phyloP scores from a whole-genome alignment of 2,113 vertebrate species.

The Entomyzon cyanotis region DNA sequence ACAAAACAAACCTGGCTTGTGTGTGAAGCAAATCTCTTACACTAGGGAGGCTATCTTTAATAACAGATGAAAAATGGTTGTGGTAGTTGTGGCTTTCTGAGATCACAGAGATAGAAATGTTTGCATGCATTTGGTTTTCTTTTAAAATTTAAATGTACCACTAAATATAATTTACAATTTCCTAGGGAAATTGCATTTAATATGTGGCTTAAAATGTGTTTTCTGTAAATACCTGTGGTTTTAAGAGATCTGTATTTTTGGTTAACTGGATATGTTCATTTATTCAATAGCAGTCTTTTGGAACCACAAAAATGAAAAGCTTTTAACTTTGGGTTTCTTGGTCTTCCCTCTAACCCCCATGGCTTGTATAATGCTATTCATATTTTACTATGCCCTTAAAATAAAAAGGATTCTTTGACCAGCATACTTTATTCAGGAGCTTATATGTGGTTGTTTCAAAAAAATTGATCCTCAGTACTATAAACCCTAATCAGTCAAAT shows the following conservation, averaged over 20 bases:
- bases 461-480: background rate
- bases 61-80: slow-evolving; percentile 22
- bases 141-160: slow-evolving; percentile 43
- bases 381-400: background rate
- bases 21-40: background rate
- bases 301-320: slow-evolving; percentile 41
- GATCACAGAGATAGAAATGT: slow-evolving; percentile 14
- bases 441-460: background rate
- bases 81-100: slow-evolving; percentile 58
- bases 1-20: slow-evolving; percentile 13
- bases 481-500: background rate
- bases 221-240: slow-evolving; percentile 50
- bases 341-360: background rate
- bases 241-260: slow-evolving; percentile 35
- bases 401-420: background rate
- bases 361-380: background rate
- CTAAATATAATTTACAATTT: slow-evolving; percentile 50
- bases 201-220: slow-evolving; percentile 51
- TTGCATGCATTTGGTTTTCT: slow-evolving; percentile 47
- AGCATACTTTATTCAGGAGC: background rate
- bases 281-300: slow-evolving; percentile 1
- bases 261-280: slow-evolving; percentile 7
- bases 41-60: slow-evolving; percentile 1
- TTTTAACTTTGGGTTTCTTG: background rate
- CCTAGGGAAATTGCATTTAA: slow-evolving; percentile 45